Evolutionary conservation across 1,140 invertebrate species (phyloP).

Genomic region (Geopemphigus sp.): DNA sequence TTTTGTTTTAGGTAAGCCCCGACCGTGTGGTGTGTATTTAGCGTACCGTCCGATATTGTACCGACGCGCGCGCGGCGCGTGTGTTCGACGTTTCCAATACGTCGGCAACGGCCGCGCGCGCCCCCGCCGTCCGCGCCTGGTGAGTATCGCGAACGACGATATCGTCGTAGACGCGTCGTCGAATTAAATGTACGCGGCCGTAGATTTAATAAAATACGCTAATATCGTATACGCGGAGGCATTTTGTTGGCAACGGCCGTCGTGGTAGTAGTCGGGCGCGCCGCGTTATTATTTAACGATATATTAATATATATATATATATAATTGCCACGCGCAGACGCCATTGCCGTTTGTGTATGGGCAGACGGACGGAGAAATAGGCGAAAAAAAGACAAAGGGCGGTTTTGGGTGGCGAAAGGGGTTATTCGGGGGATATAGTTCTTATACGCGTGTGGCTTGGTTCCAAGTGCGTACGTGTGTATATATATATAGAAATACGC

Average conservation of each 20-base stretch:
- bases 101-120: not conserved
- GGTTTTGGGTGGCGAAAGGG: not conserved
- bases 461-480: constrained; percentile 19
- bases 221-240: not conserved
- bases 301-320: not conserved
- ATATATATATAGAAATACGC: no score
- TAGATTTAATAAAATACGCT: not conserved
- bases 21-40: no score
- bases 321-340: constrained; percentile 9
- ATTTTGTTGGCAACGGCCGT: constrained; percentile 17
- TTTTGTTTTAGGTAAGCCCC: constrained; percentile 47
- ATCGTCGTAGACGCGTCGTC: not conserved
- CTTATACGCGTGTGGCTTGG: constrained; percentile 9
- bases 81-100: not conserved
- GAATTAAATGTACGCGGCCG: not conserved
- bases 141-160: constrained; percentile 4
- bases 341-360: not conserved
- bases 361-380: constrained; percentile 23
- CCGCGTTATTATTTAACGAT: constrained; percentile 27
- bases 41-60: no score
- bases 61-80: no score
- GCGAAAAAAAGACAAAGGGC: constrained; percentile 14
- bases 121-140: not conserved
- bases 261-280: not conserved
- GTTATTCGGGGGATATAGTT: not conserved